Evolutionary conservation across 2,888 invertebrate genomes (phyloP), one percentile per base, ranked within the genome.

Genomic region (Tenthredo amoena): DNA sequence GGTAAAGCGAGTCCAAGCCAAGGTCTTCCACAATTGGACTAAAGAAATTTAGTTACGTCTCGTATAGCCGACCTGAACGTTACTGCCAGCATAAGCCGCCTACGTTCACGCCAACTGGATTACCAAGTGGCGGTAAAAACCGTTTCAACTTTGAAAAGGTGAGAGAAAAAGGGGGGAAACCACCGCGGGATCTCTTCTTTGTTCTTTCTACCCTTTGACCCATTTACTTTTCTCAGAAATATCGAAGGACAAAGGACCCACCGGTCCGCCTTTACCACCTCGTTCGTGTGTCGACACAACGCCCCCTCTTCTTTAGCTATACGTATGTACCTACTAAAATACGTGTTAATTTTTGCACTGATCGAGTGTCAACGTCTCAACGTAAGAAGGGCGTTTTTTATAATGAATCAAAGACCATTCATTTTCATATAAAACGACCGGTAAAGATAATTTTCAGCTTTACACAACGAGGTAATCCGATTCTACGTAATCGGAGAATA

Each of bases 21-120:
- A 91, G 91, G 90, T 89, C 90, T 88, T 89, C 68, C 72, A 85
- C 50, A 58, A 72, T 55, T 76, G 72, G 74, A 85, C 65, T 40
- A 62, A 68, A 68, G 79, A 76, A 71, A 83, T 84, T 85, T 84
- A 84, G 85, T 85, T 58, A 74, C 47, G 58, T 83, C 84, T 40
- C 72, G 65, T 81, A 47, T 21, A 74, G 43, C 43, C 74, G 72
- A 43, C 72, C 68, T 34, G 68, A 34, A 68, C 68, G 68, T 68
- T 68, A 68, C 68, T 34, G 68, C 68, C 68, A 34, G 31, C 34
- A 68, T 26, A 31, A 34, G 68, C 68, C 34, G 74, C 74, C 74
- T 74, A 74, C 43, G 74, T 77, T 55, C 40, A 58, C 81, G 40
- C 40, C 81, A 34, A 62, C 79, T 40, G 79, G 58, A 81, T 81